Percentiles rank a stretch among this genome's conserved stretches.
Conservation (phyloP, 2,888 invertebrate species). For the Drosophila lutescens region DNA sequence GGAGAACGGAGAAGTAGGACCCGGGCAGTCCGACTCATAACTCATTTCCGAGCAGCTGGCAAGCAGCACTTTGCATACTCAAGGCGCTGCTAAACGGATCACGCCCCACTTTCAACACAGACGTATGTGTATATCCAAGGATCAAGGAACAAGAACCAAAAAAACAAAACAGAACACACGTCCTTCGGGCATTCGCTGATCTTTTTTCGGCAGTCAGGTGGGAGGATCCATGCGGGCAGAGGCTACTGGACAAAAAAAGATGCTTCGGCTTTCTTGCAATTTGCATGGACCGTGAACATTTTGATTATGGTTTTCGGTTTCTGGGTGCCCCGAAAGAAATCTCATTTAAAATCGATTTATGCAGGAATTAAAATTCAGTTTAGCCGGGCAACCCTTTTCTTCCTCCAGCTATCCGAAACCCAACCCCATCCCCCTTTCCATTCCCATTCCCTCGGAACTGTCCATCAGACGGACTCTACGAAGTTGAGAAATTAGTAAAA, state of each 20-base stretch:
- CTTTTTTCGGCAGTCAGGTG: slow-evolving; percentile 50
- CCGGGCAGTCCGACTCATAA: slow-evolving; percentile 80
- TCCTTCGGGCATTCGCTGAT: slow-evolving; percentile 43
- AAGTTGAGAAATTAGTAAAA: slow-evolving; percentile 84
- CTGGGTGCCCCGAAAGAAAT: slow-evolving; percentile 46
- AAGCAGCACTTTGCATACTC: slow-evolving; percentile 80
- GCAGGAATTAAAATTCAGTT: slow-evolving; percentile 77
- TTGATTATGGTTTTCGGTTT: slow-evolving; percentile 62
- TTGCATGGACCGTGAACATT: slow-evolving; percentile 67
- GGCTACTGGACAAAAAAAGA: slow-evolving; percentile 62
- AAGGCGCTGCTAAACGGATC: slow-evolving; percentile 70
- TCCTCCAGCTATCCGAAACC: background rate
- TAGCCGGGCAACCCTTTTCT: slow-evolving; percentile 34
- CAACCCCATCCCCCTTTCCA: background rate
- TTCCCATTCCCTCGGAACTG: slow-evolving; percentile 50
- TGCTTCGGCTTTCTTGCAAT: slow-evolving; percentile 40
- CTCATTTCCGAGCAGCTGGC: slow-evolving; percentile 73
- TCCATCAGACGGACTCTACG: slow-evolving; percentile 62
- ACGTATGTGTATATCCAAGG: slow-evolving; percentile 6
- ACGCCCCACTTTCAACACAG: slow-evolving; percentile 83
- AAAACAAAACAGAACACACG: slow-evolving; percentile 47
- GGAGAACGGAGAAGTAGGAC: slow-evolving; percentile 1
- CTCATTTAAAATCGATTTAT: slow-evolving; percentile 84
- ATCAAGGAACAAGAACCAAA: slow-evolving; percentile 21
- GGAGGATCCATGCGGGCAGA: slow-evolving; percentile 53